phyloP scores from a whole-genome alignment of 2,888 invertebrate species.

The Athalia rosae region DNA sequence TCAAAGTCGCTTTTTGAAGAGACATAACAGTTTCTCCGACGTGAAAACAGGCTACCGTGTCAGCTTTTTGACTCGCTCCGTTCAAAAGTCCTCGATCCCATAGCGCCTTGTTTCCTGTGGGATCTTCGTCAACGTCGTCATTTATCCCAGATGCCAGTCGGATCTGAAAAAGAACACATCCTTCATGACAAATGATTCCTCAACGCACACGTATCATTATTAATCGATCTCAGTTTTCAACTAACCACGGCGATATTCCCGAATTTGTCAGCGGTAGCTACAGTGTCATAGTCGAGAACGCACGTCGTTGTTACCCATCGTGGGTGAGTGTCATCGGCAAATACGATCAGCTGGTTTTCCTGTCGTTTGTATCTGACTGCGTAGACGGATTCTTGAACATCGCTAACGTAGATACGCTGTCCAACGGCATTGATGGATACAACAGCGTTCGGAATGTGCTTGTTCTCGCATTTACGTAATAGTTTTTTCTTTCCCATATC shows the following conservation, averaged over 20 bases:
- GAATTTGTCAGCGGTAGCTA: slow-evolving; percentile 98
- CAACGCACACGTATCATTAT: neutral
- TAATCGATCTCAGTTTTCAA: slow-evolving; percentile 50
- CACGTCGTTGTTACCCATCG: slow-evolving; percentile 96
- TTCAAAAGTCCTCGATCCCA: slow-evolving; percentile 96
- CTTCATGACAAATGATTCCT: neutral
- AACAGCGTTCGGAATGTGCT: slow-evolving; percentile 97
- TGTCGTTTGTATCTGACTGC: slow-evolving; percentile 95
- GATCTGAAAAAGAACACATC: slow-evolving; percentile 70
- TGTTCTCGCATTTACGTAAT: slow-evolving; percentile 97
- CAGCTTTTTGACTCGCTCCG: slow-evolving; percentile 98
- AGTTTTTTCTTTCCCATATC: slow-evolving; percentile 98
- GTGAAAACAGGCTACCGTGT: slow-evolving; percentile 94
- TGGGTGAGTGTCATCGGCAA: slow-evolving; percentile 98
- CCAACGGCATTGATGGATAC: slow-evolving; percentile 96
- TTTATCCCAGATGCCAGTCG: slow-evolving; percentile 92
- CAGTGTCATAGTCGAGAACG: slow-evolving; percentile 96
- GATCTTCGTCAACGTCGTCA: slow-evolving; percentile 99
- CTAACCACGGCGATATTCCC: slow-evolving; percentile 94
- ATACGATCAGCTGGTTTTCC: slow-evolving; percentile 98
- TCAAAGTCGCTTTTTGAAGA: slow-evolving; percentile 95
- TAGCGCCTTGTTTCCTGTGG: slow-evolving; percentile 97
- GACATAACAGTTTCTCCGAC: slow-evolving; percentile 97
- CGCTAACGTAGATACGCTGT: slow-evolving; percentile 94
- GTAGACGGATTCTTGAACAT: slow-evolving; percentile 97